Evolutionary conservation across 2,797 vertebrate genomes (phyloP).

Genomic region (Pseudomugil gertrudae): DNA sequence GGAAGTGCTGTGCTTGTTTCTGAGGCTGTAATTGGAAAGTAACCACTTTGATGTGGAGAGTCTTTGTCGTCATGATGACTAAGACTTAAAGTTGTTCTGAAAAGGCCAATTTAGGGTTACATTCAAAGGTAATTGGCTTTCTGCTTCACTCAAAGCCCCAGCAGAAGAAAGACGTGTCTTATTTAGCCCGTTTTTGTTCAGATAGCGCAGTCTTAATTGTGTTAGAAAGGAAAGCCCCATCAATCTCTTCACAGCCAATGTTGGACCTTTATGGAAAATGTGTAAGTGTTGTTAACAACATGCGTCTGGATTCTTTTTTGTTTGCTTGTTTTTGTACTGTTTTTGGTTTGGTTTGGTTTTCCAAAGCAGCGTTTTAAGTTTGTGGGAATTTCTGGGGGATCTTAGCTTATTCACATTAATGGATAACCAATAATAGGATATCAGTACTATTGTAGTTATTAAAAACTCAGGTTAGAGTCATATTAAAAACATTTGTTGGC

Average conservation of each 20-base stretch:
- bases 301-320: neutral
- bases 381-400: neutral
- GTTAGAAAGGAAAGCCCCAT: conserved; percentile 16
- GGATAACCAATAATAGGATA: neutral
- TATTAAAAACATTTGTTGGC: neutral
- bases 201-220: conserved; percentile 35
- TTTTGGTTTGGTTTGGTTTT: neutral
- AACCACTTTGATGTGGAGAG: conserved; percentile 68
- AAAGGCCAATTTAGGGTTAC: conserved; percentile 57
- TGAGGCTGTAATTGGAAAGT: conserved; percentile 63
- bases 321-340: neutral
- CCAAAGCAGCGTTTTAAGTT: conserved; percentile 2
- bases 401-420: neutral
- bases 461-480: neutral
- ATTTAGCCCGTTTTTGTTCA: conserved; percentile 44
- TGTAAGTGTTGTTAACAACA: conserved; percentile 21
- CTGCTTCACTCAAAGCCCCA: conserved; percentile 36
- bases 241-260: conserved; percentile 22
- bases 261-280: conserved; percentile 26
- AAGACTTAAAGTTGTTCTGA: conserved; percentile 44
- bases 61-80: conserved; percentile 46
- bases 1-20: conserved; percentile 26
- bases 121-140: conserved; percentile 65
- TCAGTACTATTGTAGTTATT: neutral
- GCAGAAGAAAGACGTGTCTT: conserved; percentile 48